Evolutionary conservation across 37 sponge, comb jelly and placozoan species (phyloP).

Genomic region (Theonella swinhoei): DNA sequence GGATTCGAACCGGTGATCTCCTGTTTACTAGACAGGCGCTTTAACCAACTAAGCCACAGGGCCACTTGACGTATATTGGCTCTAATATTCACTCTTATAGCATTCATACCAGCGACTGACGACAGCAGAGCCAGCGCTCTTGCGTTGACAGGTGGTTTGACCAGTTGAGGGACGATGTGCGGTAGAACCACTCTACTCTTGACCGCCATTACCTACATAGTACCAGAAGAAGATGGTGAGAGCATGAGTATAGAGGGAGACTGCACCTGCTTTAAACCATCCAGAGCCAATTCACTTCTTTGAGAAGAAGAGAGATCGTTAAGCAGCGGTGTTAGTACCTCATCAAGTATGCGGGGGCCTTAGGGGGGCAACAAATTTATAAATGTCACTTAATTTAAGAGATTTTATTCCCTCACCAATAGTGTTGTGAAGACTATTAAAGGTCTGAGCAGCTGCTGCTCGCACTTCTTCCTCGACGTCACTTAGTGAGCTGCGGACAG

Average conservation of each 20-base stretch:
- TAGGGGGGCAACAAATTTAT: not conserved
- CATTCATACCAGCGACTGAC: slow-evolving; percentile 82
- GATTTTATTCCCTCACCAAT: slow-evolving; percentile 66
- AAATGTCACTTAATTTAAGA: not conserved
- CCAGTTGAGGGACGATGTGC: slow-evolving; percentile 87
- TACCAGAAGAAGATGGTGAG: not conserved
- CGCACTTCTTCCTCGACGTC: slow-evolving; percentile 84
- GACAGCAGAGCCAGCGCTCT: slow-evolving; percentile 89
- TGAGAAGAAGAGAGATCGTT: slow-evolving; percentile 53
- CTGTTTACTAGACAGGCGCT: slow-evolving; percentile 3
- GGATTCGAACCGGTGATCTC: slow-evolving; percentile 12
- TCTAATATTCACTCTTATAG: too few relatives aligned
- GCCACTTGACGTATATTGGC: too few relatives aligned
- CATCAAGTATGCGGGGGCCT: slow-evolving; percentile 85
- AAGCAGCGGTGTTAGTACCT: slow-evolving; percentile 82
- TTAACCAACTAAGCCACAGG: slow-evolving; percentile 2
- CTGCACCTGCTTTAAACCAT: slow-evolving; percentile 89
- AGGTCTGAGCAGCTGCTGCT: slow-evolving; percentile 92
- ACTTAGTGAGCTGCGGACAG: slow-evolving; percentile 77
- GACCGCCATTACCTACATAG: slow-evolving; percentile 70
- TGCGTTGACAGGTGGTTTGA: slow-evolving; percentile 85
- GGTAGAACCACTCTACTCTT: slow-evolving; percentile 93
- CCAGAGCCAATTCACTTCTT: slow-evolving; percentile 76
- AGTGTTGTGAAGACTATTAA: slow-evolving; percentile 86
- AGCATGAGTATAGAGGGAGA: too few relatives aligned